These are phyloP conservation scores for Oligia strigilis DNA, from an alignment of 2,888 invertebrate genomes.

Conservation along the genomic window DNA sequence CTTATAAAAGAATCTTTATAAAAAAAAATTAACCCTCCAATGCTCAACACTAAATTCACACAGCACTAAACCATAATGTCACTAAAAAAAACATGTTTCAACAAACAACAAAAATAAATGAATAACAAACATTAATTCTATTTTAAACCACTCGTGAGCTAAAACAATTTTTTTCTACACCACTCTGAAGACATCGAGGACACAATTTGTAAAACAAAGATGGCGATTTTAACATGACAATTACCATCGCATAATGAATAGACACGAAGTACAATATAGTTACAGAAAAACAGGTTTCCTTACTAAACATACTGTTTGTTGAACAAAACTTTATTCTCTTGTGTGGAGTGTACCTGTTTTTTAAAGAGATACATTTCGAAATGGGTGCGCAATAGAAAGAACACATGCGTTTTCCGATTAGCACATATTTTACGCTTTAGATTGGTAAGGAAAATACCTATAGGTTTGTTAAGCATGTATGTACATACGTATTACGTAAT, in stretches of 20 bases:
- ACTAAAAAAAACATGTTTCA: not conserved
- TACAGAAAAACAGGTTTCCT: slow-evolving; percentile 87
- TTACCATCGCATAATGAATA: slow-evolving; percentile 83
- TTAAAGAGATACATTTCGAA: slow-evolving; percentile 55
- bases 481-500: no score
- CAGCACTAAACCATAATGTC: not conserved
- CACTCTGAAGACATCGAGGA: slow-evolving; percentile 77
- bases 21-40: slow-evolving; percentile 21
- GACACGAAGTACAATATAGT: slow-evolving; percentile 83
- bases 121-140: slow-evolving; percentile 43
- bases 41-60: slow-evolving; percentile 9
- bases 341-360: slow-evolving; percentile 51
- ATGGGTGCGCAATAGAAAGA: slow-evolving; percentile 40
- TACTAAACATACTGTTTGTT: slow-evolving; percentile 76
- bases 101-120: slow-evolving; percentile 11
- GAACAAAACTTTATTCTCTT: slow-evolving; percentile 72
- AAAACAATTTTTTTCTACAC: slow-evolving; percentile 63
- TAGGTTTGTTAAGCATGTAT: not conserved
- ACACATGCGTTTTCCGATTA: slow-evolving; percentile 13
- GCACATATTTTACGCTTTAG: slow-evolving; percentile 37
- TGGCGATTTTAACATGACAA: slow-evolving; percentile 87
- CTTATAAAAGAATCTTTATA: not conserved
- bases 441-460: not conserved
- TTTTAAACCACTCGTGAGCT: slow-evolving; percentile 53
- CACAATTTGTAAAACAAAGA: slow-evolving; percentile 87